phyloP scores from a whole-genome alignment of 2,888 invertebrate genomes.

The Pogonocherus hispidulus region DNA sequence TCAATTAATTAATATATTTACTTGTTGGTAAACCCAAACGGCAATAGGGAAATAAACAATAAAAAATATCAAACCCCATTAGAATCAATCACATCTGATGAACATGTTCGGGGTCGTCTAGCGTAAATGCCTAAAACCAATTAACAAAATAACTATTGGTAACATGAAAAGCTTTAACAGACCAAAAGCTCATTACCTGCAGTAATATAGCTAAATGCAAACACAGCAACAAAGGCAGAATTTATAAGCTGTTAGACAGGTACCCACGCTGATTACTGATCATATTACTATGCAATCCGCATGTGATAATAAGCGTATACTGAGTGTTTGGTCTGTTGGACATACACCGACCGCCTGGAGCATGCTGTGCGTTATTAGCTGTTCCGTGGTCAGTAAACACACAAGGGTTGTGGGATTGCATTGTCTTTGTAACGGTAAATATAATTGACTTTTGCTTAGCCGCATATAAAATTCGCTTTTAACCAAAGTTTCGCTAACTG shows the following conservation, averaged over 20 bases:
- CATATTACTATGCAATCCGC: constrained; percentile 46
- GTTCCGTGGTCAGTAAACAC: constrained; percentile 41
- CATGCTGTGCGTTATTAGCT: constrained; percentile 40
- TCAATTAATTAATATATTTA: too few relatives aligned
- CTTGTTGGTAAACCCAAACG: too few relatives aligned
- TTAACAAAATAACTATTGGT: constrained; percentile 52
- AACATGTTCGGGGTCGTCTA: constrained; percentile 31
- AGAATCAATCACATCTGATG: constrained; percentile 24
- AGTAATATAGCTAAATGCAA: constrained; percentile 53
- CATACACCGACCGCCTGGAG: constrained; percentile 41
- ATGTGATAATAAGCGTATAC: constrained; percentile 59
- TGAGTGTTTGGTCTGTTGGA: constrained; percentile 54
- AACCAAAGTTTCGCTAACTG: not conserved
- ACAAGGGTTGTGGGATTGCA: constrained; percentile 27
- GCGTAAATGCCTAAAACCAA: constrained; percentile 43
- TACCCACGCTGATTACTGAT: constrained; percentile 60
- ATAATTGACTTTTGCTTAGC: constrained; percentile 36
- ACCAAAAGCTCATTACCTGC: constrained; percentile 57
- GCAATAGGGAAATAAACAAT: constrained; percentile 12
- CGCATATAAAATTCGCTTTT: constrained; percentile 11
- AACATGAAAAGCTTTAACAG: constrained; percentile 58
- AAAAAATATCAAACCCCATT: constrained; percentile 24
- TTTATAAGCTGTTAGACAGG: constrained; percentile 57
- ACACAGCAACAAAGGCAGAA: constrained; percentile 59
- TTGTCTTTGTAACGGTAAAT: constrained; percentile 39